A percentile compares a stretch with the other conserved stretches of the same genome.
Conservation (phyloP, 1,140 invertebrate species). For the Bradynema listronoti region DNA sequence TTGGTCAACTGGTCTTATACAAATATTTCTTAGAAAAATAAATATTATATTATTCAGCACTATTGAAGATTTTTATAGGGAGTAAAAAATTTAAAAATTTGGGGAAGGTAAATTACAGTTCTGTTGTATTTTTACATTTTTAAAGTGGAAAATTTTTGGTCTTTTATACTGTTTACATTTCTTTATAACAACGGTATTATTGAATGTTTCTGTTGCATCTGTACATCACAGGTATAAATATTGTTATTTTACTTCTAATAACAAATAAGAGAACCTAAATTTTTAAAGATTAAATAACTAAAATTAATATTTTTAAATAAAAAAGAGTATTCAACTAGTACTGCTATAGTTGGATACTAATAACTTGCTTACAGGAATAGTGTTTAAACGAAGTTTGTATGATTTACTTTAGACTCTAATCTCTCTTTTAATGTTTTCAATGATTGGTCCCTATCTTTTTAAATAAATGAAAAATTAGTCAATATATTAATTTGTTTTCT, state of each 20-base stretch:
- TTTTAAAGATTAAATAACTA: no score
- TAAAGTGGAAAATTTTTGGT: conserved; percentile 17
- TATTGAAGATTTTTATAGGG: neutral
- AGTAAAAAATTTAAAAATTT: neutral
- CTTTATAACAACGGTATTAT: conserved; percentile 41
- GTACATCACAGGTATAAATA: conserved; percentile 12
- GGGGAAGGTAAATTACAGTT: neutral
- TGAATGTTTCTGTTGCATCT: conserved; percentile 41
- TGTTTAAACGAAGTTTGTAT: no score
- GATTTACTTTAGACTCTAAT: neutral
- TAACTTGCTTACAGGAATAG: no score
- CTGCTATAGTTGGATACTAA: no score
- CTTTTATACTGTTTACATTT: conserved; percentile 40
- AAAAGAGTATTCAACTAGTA: neutral
- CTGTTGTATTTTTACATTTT: neutral
- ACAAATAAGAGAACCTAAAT: no score
- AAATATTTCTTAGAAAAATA: no score
- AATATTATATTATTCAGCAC: neutral
- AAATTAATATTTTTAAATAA: no score
- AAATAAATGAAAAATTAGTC: conserved; percentile 2
- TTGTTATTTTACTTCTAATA: no score
- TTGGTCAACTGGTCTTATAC: no score
- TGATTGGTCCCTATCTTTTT: no score
- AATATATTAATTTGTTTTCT: neutral
- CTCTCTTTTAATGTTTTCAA: neutral